Conservation (phyloP, 2,113 vertebrate genomes). For the Callithrix jacchus region DNA sequence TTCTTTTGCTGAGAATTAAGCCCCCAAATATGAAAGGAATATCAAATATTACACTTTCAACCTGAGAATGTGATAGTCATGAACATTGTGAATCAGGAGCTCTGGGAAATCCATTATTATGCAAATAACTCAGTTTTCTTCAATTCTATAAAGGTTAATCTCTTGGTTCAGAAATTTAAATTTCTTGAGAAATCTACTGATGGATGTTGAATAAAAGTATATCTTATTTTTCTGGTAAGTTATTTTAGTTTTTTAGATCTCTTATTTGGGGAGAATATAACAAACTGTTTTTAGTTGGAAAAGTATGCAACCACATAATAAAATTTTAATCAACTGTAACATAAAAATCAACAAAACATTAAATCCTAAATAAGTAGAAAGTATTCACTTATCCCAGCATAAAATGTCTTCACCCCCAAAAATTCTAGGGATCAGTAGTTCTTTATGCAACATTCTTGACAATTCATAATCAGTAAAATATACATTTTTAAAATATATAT, state of each 20-base stretch:
- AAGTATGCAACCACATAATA: background rate
- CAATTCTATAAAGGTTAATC: constrained; percentile 1
- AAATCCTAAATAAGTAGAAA: background rate
- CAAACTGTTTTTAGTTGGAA: background rate
- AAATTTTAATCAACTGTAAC: background rate
- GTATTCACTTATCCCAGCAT: background rate
- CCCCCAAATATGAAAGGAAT: background rate
- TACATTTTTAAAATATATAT: background rate
- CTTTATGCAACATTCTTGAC: background rate
- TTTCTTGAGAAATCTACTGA: constrained; percentile 7
- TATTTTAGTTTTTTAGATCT: background rate
- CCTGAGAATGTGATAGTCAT: background rate
- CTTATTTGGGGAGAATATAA: background rate
- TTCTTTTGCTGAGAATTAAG: background rate
- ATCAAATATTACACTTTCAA: background rate
- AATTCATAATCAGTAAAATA: background rate
- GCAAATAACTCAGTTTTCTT: constrained; percentile 53
- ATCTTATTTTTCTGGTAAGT: constrained; percentile 19
- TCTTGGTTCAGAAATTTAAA: constrained; percentile 53
- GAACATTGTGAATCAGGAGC: background rate
- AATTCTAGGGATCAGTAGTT: background rate
- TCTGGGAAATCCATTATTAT: constrained; percentile 10
- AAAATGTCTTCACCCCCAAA: background rate
- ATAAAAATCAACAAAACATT: constrained; percentile 44
- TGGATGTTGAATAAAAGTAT: constrained; percentile 13